phyloP scores from a whole-genome alignment of 1,140 invertebrate species.

The Capitella teleta region DNA sequence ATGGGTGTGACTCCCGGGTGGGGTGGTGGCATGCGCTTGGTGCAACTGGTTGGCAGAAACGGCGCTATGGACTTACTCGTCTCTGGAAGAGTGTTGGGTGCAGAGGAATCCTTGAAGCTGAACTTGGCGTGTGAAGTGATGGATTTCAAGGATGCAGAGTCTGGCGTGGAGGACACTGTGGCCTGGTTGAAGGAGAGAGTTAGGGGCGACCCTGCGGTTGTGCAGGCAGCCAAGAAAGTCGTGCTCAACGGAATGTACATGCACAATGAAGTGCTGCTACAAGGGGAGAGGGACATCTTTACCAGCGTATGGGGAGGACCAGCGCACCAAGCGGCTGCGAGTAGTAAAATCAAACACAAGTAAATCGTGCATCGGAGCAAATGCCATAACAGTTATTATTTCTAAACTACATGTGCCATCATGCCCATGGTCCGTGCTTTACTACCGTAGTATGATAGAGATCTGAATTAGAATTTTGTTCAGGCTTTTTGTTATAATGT shows the following conservation, averaged over 20 bases:
- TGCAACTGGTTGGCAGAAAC: constrained; percentile 39
- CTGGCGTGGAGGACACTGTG: constrained; percentile 22
- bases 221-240: constrained; percentile 42
- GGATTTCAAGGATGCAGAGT: constrained; percentile 24
- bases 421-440: no score
- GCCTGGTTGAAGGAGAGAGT: constrained; percentile 38
- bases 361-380: no score
- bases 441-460: no score
- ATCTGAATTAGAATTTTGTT: no score
- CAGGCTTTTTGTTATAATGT: no score
- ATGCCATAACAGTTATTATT: no score
- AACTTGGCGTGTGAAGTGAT: constrained; percentile 33
- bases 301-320: constrained; percentile 43
- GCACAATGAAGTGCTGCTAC: constrained; percentile 22
- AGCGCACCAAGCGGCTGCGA: constrained; percentile 21
- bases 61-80: constrained; percentile 44
- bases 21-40: constrained; percentile 47
- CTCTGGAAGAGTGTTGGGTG: constrained; percentile 35
- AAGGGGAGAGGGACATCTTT: constrained; percentile 42
- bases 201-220: constrained; percentile 20
- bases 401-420: no score
- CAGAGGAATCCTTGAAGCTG: constrained; percentile 34
- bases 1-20: constrained; percentile 52
- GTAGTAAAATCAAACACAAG: constrained; percentile 1
- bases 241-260: constrained; percentile 20